Evolutionary conservation across 2,888 invertebrate genomes (phyloP).

Genomic region (Chrysolina oricalcia): DNA sequence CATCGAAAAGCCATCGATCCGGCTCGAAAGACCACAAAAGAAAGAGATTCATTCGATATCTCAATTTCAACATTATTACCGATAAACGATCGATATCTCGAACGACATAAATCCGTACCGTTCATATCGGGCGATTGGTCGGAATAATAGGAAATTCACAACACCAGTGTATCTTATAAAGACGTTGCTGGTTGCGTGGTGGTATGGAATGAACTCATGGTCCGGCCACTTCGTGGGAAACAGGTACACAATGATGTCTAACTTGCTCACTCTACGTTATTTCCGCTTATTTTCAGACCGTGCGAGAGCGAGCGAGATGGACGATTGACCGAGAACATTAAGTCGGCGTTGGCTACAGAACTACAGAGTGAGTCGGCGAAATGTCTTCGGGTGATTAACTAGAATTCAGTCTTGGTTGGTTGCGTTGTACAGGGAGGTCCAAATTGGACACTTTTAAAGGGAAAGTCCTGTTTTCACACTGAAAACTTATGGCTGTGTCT

Average conservation of each 20-base stretch:
- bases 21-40: slow-evolving; percentile 24
- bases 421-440: too few relatives aligned
- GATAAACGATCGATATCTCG: slow-evolving; percentile 16
- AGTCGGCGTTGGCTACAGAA: slow-evolving; percentile 41
- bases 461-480: too few relatives aligned
- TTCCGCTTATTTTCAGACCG: slow-evolving; percentile 48
- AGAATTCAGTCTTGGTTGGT: background rate
- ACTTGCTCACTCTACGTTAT: slow-evolving; percentile 50
- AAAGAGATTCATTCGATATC: slow-evolving; percentile 11
- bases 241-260: slow-evolving; percentile 59
- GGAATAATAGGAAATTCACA: slow-evolving; percentile 38
- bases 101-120: slow-evolving; percentile 11
- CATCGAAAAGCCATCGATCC: background rate
- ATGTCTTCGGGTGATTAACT: slow-evolving; percentile 15
- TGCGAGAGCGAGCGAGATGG: slow-evolving; percentile 41
- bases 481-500: too few relatives aligned
- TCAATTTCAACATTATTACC: slow-evolving; percentile 17
- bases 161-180: slow-evolving; percentile 41
- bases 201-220: slow-evolving; percentile 44
- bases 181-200: slow-evolving; percentile 40
- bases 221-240: slow-evolving; percentile 58
- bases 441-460: too few relatives aligned
- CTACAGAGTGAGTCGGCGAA: slow-evolving; percentile 47
- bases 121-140: slow-evolving; percentile 15
- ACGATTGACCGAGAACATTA: slow-evolving; percentile 30